Evolutionary conservation across 2,113 vertebrate species (phyloP), one percentile per base, ranked within the genome.

Genomic region (Carassius carassius): DNA sequence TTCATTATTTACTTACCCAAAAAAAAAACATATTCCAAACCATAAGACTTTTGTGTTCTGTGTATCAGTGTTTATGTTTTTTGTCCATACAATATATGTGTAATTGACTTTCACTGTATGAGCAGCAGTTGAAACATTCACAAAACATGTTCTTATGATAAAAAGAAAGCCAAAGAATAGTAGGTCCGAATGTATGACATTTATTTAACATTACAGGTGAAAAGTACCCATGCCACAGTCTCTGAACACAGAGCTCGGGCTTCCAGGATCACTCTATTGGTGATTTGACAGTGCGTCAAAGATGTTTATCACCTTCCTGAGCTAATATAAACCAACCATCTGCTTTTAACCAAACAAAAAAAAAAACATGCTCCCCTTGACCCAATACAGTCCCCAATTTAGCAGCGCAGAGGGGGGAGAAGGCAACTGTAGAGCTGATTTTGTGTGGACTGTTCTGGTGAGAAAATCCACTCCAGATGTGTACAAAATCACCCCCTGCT

Each of bases 391-490:
- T 86, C 88, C 83, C 84, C 85, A 37, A 14, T 81, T 78, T 65
- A 84, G 51, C 67, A 69, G 76, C 35, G 54, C 37, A 58, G 85
- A 77, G 47, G 74, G 21, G 56, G 78, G 65, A 51, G 23, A 80
- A 74, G 74, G 81, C 73, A 78, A 83, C 75, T 49, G 75, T 63
- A 41, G 51, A 77, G 67, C 82, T 85, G 84, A 67, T 80, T 83
- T 29, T 89, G 67, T 73, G 47, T 32, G n/a, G 49, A 79, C 56
- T 87, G 69, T 86, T 91, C 84, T 90, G 88, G 86, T 91, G 88
- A 86, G 86, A 29, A 93, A 94, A 95, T 92, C 44, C 86, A 86
- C 87, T 92, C 93, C 94, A 95, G 94, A 95, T 94, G 94, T 94
- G 88, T 88, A 89, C 87, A 90, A 92, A 29, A 95, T 91, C 89